Evolutionary conservation across 2,888 invertebrate genomes (phyloP), one percentile per base, ranked within the genome.

Genomic region (Phoenoteleia sp.): DNA sequence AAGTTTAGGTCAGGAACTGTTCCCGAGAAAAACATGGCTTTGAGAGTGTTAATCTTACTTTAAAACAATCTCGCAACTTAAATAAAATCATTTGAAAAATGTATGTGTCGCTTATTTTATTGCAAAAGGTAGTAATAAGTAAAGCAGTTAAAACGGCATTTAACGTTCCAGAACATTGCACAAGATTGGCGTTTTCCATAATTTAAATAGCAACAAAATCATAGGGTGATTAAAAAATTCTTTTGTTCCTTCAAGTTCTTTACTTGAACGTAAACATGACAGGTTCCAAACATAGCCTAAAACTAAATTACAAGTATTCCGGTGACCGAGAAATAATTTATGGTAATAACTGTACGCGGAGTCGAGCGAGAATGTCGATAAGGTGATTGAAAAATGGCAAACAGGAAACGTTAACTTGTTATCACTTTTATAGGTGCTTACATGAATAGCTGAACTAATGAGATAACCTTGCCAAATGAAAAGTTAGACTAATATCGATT

Each of bases 241-340:
- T 58, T 67, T 56, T 76, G 76, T 76, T 76, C 19, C 7, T 45
- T 47, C 45, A 3, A 0, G 9, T 54, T 60, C 52, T 15, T 19
- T 5, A 25, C 21, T 39, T 9, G 39, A 13, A 1, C 11, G 42
- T 9, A 15, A 54, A 74, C 52, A 66, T 81, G 81, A 81, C 81
- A 69, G 67, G 42, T 75, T 75, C 6, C 11, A 36, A 27, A 49
- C 58, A 66, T 80, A 74, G 81, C 74, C 81, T 74, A 67, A 74
- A 60, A 80, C 56, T 47, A 80, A 80, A 80, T 80, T 80, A 17
- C 66, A 58, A 72, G 80, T 80, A 6, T 49, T 21, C 33, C 6
- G 36, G 7, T 9, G 17, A 64, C 11, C 54, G 25, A 19, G 15
- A 7, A 52, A 47, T 64, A 42, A 71, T 45, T 71, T 23, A 71